These are phyloP conservation scores for Astyanax mexicanus DNA, from an alignment of 2,797 vertebrate genomes.

Conservation along the genomic window DNA sequence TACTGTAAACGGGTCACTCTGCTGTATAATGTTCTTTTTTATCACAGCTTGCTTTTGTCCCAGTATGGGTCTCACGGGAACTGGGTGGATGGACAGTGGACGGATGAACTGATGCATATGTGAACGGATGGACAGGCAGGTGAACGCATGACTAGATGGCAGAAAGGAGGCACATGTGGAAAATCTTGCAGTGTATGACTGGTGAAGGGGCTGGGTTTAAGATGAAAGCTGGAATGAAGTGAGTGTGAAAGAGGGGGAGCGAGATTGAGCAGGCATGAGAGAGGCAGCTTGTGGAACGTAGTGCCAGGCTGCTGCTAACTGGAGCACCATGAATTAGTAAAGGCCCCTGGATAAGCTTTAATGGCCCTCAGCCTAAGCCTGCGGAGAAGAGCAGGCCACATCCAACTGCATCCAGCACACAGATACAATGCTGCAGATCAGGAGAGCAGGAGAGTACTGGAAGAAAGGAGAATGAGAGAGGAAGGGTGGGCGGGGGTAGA, in stretches of 20 bases:
- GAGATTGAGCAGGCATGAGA: slow-evolving; percentile 34
- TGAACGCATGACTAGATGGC: slow-evolving; percentile 1
- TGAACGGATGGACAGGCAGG: not conserved
- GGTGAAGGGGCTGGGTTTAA: slow-evolving; percentile 16
- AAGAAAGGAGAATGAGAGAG: not conserved
- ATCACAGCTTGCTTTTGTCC: not conserved
- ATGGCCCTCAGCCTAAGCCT: slow-evolving; percentile 65
- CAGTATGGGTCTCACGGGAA: not conserved
- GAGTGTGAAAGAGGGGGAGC: slow-evolving; percentile 5
- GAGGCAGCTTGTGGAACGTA: slow-evolving; percentile 42
- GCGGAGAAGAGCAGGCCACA: slow-evolving; percentile 36
- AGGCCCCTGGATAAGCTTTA: slow-evolving; percentile 75
- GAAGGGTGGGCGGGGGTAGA: not conserved
- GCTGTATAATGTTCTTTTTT: not conserved
- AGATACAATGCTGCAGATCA: slow-evolving; percentile 22
- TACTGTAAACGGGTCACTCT: not conserved
- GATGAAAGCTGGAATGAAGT: slow-evolving; percentile 19
- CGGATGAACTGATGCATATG: not conserved
- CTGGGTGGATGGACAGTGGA: not conserved
- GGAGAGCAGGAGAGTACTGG: slow-evolving; percentile 1
- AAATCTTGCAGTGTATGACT: not conserved
- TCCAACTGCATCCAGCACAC: slow-evolving; percentile 39
- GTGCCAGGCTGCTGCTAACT: slow-evolving; percentile 63
- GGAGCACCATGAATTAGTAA: slow-evolving; percentile 81
- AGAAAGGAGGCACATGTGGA: not conserved